Conservation (phyloP, 2,888 invertebrate species). For the Phrixothrix hirtus region DNA sequence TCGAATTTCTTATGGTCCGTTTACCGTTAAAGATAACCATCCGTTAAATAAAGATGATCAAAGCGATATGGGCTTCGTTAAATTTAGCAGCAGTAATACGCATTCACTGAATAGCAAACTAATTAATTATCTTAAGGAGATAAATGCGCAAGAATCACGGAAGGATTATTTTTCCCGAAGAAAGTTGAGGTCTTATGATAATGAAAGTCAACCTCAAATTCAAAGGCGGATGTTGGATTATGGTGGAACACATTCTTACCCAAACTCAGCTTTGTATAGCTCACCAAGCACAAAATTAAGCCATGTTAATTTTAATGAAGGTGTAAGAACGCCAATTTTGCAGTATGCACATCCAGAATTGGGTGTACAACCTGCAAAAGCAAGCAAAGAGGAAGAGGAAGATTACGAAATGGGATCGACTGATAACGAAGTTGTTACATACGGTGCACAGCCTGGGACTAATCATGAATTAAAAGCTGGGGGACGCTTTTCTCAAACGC, state of each 20-base stretch:
- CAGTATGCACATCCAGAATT: constrained; percentile 81
- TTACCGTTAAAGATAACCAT: constrained; percentile 63
- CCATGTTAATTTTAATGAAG: constrained; percentile 67
- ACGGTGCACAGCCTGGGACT: constrained; percentile 21
- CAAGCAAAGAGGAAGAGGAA: constrained; percentile 55
- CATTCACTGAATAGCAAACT: constrained; percentile 67
- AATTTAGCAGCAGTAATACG: constrained; percentile 54
- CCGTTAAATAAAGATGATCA: constrained; percentile 28
- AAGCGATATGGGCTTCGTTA: constrained; percentile 36
- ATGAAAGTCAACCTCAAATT: constrained; percentile 59
- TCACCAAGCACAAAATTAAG: constrained; percentile 64
- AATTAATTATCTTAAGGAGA: constrained; percentile 68
- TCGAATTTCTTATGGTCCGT: constrained; percentile 58
- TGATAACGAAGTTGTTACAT: constrained; percentile 38
- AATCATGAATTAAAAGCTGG: constrained; percentile 43
- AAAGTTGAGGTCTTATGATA: constrained; percentile 55
- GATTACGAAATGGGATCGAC: constrained; percentile 42
- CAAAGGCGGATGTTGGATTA: constrained; percentile 74
- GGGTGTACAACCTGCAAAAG: constrained; percentile 75
- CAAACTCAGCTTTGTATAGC: constrained; percentile 68
- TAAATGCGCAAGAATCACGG: constrained; percentile 67
- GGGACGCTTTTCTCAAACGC: constrained; percentile 42
- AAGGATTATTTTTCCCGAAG: constrained; percentile 63
- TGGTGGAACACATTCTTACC: constrained; percentile 64
- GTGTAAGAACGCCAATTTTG: constrained; percentile 73